Base-by-base conservation (phyloP, 2,888 invertebrate genomes). In the Cosmia pyralina region DNA sequence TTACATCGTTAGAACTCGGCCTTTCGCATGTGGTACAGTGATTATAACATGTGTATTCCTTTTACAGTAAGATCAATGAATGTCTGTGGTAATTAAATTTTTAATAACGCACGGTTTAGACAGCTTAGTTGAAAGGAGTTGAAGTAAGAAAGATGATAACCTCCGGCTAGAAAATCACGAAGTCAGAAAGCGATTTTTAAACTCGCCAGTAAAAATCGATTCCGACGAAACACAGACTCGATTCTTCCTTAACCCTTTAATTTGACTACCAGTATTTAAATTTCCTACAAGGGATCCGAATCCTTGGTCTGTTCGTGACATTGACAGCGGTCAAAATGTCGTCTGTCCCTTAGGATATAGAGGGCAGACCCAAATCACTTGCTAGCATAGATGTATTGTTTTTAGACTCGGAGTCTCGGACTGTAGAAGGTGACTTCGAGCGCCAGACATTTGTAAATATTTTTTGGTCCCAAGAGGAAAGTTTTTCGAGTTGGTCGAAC, bases 261-360 rank as follows among this genome's bases (percentile, higher is more conserved):
- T 77, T 83, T 73, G 75, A 66, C 69, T 74, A 50, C 71, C 64
- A 76, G 65, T 75, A 82, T 81, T 79, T 69, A 78, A 85, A 77
- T 77, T 63, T 63, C 41, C 44, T 78, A 52, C 53, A 53, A 70
- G 68, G 64, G 68, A 74, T 82, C 72, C 72, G 59, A 78, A 76
- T 82, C 72, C 81, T 81, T 73, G 75, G 81, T 77, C 83, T 84
- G 81, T 77, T 82, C 81, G 75, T 92, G 92, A 92, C 92, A 87
- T 91, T 93, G 92, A 92, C 88, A 87, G 87, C 89, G 93, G 93
- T 92, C 90, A 79, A 80, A 88, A 84, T 84, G 88, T 86, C 89
- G 87, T 87, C 88, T 89, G 85, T 84, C 86, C 79, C 79, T 58
- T 55, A 84, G 80, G 83, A 79, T 69, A 63, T 64, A 78, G 75